phyloP scores from a whole-genome alignment of 2,113 vertebrate genomes.

The Heterocephalus glaber region DNA sequence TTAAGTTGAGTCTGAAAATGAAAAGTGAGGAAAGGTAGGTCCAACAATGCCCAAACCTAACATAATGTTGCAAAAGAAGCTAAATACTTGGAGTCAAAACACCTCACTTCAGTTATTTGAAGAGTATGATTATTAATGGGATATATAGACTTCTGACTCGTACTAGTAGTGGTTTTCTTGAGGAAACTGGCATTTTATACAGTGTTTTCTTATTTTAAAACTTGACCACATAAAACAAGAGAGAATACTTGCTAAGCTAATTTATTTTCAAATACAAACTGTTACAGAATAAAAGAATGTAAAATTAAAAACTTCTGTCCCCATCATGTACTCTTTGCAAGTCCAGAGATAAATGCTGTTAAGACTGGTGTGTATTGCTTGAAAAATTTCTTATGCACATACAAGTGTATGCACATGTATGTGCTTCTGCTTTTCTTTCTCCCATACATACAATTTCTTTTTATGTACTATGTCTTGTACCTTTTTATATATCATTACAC shows the following conservation, averaged over 20 bases:
- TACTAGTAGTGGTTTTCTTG: neutral
- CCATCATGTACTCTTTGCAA: neutral
- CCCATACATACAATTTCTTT: neutral
- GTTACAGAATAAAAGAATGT: neutral
- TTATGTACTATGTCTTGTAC: neutral
- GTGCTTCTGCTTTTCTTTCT: neutral
- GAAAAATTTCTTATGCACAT: neutral
- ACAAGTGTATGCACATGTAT: neutral
- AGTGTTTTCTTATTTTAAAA: constrained; percentile 29
- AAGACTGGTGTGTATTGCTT: neutral
- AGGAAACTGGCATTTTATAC: constrained; percentile 20
- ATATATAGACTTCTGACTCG: neutral
- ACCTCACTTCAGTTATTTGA: constrained; percentile 4
- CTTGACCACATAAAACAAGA: neutral
- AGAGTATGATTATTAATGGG: neutral
- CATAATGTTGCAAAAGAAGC: neutral
- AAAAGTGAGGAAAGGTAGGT: neutral
- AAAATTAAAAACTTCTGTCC: neutral
- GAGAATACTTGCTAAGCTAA: neutral
- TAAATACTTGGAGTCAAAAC: neutral
- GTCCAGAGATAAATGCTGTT: neutral
- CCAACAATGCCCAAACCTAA: neutral
- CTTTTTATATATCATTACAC: neutral
- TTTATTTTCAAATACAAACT: constrained; percentile 29
- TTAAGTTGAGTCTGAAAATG: neutral